Evolutionary conservation across 2,888 invertebrate genomes (phyloP), one percentile per base, ranked within the genome.

Genomic region (Acrobasis suavella): DNA sequence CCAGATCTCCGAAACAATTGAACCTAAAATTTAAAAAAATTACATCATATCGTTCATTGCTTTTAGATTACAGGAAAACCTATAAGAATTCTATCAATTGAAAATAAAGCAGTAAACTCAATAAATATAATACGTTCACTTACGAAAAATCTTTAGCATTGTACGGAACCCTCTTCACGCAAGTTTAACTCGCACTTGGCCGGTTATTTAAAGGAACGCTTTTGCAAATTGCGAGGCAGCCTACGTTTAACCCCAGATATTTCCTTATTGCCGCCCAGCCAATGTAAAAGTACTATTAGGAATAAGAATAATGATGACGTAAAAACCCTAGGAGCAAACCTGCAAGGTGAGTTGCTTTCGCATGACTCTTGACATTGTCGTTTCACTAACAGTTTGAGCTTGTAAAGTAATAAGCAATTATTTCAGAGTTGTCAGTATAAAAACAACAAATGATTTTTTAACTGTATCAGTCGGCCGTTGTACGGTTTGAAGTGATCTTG

Each of bases 301-400:
- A 82, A 79, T 73, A 69, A 68, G 66, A 68, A 71, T 69, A 69
- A 68, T 68, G 66, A 73, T 70, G 71, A 71, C 69, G 75, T 78
- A 81, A 77, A 82, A 77, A 70, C 74, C 77, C 74, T 74, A 75
- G 58, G 72, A 73, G 72, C 83, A 84, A 87, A 75, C 50, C 72
- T 72, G 72, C 84, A 84, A 87, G 88, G 89, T 76, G 76, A 81
- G 70, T 80, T 78, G 85, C 88, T 88, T 89, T 89, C 88, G 83
- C 81, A 62, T 86, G 80, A 83, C 83, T 81, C 81, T 82, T 88
- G 86, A 87, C 87, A 87, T 88, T 89, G 87, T 75, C 69, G 73
- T 77, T 77, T 77, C 73, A 82, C 75, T 81, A 81, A 78, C 74
- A 79, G 77, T 78, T 80, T 78, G 49, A 69, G 66, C 65, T 74